A percentile compares a stretch with the other conserved stretches of the same genome.
These are phyloP conservation scores for Tiliqua scincoides DNA, from an alignment of 2,113 vertebrate species.

Conservation along the genomic window DNA sequence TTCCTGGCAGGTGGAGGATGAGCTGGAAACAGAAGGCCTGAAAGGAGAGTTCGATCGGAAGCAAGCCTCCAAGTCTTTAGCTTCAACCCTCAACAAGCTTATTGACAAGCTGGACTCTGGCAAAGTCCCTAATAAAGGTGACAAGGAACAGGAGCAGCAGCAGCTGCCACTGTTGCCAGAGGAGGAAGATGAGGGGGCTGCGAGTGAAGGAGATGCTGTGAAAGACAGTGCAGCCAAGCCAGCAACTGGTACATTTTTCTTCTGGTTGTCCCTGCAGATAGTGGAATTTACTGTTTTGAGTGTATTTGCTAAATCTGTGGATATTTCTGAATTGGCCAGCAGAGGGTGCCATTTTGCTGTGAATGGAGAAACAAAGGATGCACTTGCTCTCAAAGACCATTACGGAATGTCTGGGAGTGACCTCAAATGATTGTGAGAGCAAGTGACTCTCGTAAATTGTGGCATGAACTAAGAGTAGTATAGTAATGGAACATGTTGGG, in stretches of 20 bases:
- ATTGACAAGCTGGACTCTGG: conserved; percentile 86
- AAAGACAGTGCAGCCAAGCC: conserved; percentile 66
- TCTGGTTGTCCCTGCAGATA: not conserved
- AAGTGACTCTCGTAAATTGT: not conserved
- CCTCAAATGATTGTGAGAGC: not conserved
- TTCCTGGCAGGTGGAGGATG: conserved; percentile 80
- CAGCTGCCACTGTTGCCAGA: conserved; percentile 33
- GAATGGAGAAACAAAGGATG: not conserved
- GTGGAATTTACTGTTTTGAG: not conserved
- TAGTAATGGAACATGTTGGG: not conserved
- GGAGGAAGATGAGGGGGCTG: conserved; percentile 35
- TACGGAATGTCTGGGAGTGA: not conserved
- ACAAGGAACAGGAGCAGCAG: conserved; percentile 61
- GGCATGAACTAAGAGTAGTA: not conserved
- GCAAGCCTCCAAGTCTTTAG: conserved; percentile 87
- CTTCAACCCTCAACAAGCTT: conserved; percentile 89
- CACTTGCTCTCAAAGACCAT: not conserved
- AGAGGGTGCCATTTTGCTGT: not conserved
- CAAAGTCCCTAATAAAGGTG: conserved; percentile 26
- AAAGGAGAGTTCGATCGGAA: conserved; percentile 92
- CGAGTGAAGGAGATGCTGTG: conserved; percentile 55
- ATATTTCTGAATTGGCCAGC: not conserved
- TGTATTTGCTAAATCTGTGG: not conserved
- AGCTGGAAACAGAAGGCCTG: conserved; percentile 87
- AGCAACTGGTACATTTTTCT: conserved; percentile 72